These are phyloP conservation scores for Drosophila triauraria DNA, from an alignment of 1,140 invertebrate genomes.

Conservation along the genomic window DNA sequence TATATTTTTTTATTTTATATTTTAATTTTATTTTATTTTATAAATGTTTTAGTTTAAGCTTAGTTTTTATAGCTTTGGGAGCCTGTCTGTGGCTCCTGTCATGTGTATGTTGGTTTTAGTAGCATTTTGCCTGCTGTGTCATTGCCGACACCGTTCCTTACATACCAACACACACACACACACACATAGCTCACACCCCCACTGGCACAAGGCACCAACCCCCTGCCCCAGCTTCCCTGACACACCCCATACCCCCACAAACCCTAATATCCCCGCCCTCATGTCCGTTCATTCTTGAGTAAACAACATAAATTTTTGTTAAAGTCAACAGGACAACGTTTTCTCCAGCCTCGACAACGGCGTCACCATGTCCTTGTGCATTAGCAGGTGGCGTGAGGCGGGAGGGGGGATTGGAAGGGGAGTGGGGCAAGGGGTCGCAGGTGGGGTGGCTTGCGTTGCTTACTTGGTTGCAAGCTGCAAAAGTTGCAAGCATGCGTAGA, in stretches of 20 bases:
- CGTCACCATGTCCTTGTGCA: constrained; percentile 45
- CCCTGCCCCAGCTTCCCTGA: background rate
- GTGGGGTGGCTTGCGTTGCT: background rate
- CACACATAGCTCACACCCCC: background rate
- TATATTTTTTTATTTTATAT: background rate
- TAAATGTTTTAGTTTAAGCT: background rate
- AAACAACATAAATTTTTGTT: constrained; percentile 78
- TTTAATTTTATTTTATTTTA: background rate
- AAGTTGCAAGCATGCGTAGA: background rate
- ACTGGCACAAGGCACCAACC: background rate
- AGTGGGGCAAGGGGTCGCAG: background rate
- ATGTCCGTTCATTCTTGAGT: constrained; percentile 57
- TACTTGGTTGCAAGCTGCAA: constrained; percentile 5
- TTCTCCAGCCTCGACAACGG: constrained; percentile 29
- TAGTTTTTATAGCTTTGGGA: background rate
- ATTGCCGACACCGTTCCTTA: constrained; percentile 24
- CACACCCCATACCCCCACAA: constrained; percentile 4
- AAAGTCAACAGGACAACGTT: constrained; percentile 62
- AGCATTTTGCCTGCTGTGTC: constrained; percentile 36
- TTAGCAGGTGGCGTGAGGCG: constrained; percentile 22
- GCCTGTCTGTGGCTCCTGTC: background rate
- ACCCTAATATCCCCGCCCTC: constrained; percentile 11
- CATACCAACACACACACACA: constrained; percentile 3
- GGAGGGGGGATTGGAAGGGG: background rate
- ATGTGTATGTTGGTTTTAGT: constrained; percentile 12